Evolutionary conservation across 2,113 vertebrate species (phyloP).

Genomic region (Cottus gobio): DNA sequence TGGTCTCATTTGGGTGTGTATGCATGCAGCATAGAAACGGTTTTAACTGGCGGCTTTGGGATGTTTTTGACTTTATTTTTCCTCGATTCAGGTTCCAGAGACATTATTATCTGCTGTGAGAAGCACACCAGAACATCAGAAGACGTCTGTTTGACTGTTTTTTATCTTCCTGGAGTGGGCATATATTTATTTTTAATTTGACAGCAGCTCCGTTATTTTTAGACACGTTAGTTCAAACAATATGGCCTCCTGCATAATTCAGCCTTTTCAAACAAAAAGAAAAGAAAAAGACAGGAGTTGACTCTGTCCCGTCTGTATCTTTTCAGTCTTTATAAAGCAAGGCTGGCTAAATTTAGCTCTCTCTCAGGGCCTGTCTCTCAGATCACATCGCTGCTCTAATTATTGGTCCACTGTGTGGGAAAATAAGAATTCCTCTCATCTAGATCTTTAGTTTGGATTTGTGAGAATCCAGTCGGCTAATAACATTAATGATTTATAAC

Average conservation of each 20-base stretch:
- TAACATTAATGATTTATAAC: conserved; percentile 14
- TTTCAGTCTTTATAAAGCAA: conserved; percentile 52
- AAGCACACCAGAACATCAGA: conserved; percentile 57
- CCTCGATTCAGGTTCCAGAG: conserved; percentile 50
- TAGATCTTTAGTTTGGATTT: conserved; percentile 27
- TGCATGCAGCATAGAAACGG: conserved; percentile 17
- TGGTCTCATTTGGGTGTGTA: not conserved
- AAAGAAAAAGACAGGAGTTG: conserved; percentile 46
- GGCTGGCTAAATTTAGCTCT: conserved; percentile 79
- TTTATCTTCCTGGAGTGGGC: conserved; percentile 54
- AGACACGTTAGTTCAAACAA: conserved; percentile 75
- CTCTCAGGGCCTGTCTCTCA: conserved; percentile 66
- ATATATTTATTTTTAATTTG: conserved; percentile 84
- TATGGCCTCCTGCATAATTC: conserved; percentile 75
- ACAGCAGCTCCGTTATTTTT: conserved; percentile 82
- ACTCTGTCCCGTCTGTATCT: conserved; percentile 51
- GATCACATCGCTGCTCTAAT: conserved; percentile 75
- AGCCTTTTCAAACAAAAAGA: conserved; percentile 33
- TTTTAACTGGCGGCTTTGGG: conserved; percentile 5
- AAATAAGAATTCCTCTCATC: conserved; percentile 49
- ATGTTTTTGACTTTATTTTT: conserved; percentile 31
- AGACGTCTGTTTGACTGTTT: conserved; percentile 59
- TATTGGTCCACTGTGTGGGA: conserved; percentile 69
- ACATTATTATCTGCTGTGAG: conserved; percentile 46
- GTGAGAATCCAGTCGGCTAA: conserved; percentile 14